A percentile compares a stretch with the other conserved stretches of the same genome.
Evolutionary conservation across 2,888 invertebrate genomes (phyloP).

Genomic region (Osmoderma eremita): DNA sequence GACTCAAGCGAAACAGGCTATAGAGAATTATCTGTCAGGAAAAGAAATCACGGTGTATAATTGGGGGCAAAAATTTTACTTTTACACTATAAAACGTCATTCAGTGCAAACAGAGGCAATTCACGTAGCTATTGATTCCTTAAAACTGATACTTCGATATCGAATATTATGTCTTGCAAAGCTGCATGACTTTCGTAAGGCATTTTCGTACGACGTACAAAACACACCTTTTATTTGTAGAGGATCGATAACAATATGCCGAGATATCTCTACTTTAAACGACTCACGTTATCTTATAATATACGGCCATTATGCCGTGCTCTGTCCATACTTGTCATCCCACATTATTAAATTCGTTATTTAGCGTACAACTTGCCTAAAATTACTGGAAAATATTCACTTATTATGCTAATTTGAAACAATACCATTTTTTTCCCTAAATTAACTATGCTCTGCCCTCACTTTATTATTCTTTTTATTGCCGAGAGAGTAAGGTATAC

Average conservation of each 20-base stretch:
- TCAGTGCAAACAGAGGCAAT: background rate
- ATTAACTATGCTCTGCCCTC: constrained; percentile 15
- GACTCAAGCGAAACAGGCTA: too few relatives aligned
- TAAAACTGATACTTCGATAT: constrained; percentile 15
- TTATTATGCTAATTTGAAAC: constrained; percentile 43
- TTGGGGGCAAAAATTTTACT: background rate
- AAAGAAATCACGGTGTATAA: too few relatives aligned
- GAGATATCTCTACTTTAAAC: constrained; percentile 48
- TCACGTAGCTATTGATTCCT: too few relatives aligned
- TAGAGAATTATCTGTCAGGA: too few relatives aligned
- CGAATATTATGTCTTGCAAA: constrained; percentile 10
- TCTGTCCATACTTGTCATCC: constrained; percentile 51
- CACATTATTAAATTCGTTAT: constrained; percentile 51
- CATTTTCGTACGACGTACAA: constrained; percentile 37
- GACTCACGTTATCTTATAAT: constrained; percentile 48
- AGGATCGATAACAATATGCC: constrained; percentile 47
- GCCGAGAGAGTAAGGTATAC: constrained; percentile 1
- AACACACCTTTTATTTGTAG: constrained; percentile 45
- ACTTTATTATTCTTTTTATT: constrained; percentile 28
- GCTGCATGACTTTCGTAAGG: constrained; percentile 11
- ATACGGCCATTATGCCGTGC: constrained; percentile 51
- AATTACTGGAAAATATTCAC: constrained; percentile 47
- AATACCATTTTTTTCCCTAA: constrained; percentile 31
- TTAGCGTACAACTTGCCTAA: constrained; percentile 46
- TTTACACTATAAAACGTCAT: background rate